Percentiles rank a stretch among this genome's conserved stretches.
phyloP scores from a whole-genome alignment of 2,113 vertebrate species.

The Spheniscus mendiculus region DNA sequence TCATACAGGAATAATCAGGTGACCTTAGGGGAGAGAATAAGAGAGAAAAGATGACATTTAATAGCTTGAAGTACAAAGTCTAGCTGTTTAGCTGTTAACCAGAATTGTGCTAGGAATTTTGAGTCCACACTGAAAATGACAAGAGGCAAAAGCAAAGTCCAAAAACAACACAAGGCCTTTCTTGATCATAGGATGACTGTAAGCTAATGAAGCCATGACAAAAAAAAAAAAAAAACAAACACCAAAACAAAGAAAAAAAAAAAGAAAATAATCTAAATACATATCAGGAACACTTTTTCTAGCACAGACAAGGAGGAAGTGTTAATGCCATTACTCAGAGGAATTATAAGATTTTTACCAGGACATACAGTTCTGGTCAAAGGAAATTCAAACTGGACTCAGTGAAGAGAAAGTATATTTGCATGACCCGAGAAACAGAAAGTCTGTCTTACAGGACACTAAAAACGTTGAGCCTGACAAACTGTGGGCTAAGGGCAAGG shows the following conservation, averaged over 20 bases:
- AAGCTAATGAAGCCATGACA: not conserved
- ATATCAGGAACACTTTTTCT: not conserved
- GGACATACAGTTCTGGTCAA: not conserved
- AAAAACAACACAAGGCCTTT: not conserved
- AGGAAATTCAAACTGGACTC: not conserved
- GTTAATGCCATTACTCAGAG: not conserved
- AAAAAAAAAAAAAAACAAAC: too few relatives aligned
- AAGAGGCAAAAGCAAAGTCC: not conserved
- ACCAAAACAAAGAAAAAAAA: not conserved
- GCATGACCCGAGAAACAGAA: not conserved
- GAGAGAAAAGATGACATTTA: not conserved
- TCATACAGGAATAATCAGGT: not conserved
- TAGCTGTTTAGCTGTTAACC: not conserved
- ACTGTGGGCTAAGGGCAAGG: not conserved
- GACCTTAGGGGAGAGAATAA: not conserved
- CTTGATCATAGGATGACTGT: not conserved
- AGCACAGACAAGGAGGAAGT: not conserved
- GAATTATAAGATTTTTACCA: not conserved
- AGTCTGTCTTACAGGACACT: not conserved
- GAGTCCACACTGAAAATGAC: not conserved
- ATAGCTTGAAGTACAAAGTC: not conserved
- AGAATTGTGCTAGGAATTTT: not conserved
- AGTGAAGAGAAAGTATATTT: not conserved
- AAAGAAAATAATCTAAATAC: not conserved
- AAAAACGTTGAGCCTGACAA: not conserved